A percentile compares a stretch with the other conserved stretches of the same genome.
Conservation (phyloP, 2,797 vertebrate species). For the Allobates femoralis region DNA sequence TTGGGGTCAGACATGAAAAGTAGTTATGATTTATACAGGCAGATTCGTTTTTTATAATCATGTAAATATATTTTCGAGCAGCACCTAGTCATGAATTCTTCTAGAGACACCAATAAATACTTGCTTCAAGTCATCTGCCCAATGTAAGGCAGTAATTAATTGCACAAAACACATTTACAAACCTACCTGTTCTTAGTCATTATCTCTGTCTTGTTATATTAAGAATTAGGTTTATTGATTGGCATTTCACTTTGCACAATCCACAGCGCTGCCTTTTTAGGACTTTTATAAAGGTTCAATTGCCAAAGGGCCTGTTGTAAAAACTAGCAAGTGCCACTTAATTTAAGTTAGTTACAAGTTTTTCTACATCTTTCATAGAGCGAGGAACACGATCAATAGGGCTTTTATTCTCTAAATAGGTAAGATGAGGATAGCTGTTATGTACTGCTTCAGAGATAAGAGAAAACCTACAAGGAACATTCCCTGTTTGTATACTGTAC, state of each 20-base stretch:
- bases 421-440: background rate
- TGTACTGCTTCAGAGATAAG: background rate
- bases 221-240: conserved; percentile 62
- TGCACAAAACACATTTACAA: conserved; percentile 42
- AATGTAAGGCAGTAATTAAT: conserved; percentile 53
- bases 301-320: conserved; percentile 48
- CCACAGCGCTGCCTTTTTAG: conserved; percentile 47
- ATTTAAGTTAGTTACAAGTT: conserved; percentile 52
- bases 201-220: conserved; percentile 59
- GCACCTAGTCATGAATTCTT: conserved; percentile 32
- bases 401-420: background rate
- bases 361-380: conserved; percentile 37
- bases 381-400: background rate
- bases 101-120: conserved; percentile 13
- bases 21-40: background rate
- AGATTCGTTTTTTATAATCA: background rate
- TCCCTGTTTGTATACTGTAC: background rate
- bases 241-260: conserved; percentile 46
- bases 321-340: conserved; percentile 37
- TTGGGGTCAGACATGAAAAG: background rate
- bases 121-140: background rate
- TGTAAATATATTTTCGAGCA: background rate
- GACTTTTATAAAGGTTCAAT: conserved; percentile 51
- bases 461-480: background rate
- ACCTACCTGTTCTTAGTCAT: conserved; percentile 55